phyloP scores from a whole-genome alignment of 2,888 invertebrate genomes.

The Troides helena region DNA sequence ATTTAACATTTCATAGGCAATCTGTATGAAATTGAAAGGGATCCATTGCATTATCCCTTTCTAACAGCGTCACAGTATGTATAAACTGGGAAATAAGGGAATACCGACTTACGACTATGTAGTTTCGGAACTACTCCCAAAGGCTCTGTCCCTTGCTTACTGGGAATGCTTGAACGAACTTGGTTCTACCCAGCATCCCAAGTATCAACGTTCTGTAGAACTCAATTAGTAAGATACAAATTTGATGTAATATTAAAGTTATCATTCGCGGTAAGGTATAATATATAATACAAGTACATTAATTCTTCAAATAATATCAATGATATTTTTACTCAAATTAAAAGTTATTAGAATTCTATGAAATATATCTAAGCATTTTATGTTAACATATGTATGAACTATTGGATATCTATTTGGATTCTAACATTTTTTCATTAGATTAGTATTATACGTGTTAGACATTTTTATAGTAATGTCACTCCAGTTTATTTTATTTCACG shows the following conservation, averaged over 20 bases:
- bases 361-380: no score
- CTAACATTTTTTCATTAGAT: no score
- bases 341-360: background rate
- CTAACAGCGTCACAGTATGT: constrained; percentile 15
- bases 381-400: no score
- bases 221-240: constrained; percentile 19
- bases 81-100: constrained; percentile 22
- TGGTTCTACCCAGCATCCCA: constrained; percentile 3
- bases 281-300: background rate
- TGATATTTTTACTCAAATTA: background rate
- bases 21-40: background rate
- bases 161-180: constrained; percentile 14
- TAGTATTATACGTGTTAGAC: no score
- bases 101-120: constrained; percentile 6
- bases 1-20: background rate
- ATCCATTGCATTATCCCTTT: constrained; percentile 19
- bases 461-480: no score
- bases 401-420: no score
- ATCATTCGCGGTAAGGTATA: background rate
- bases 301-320: background rate
- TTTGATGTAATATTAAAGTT: constrained; percentile 22
- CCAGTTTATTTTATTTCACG: no score
- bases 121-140: constrained; percentile 29
- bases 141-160: constrained; percentile 26
- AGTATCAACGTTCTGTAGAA: constrained; percentile 12